A percentile compares a stretch with the other conserved stretches of the same genome.
Evolutionary conservation across 2,888 invertebrate species (phyloP).

Genomic region (Melieria picta): DNA sequence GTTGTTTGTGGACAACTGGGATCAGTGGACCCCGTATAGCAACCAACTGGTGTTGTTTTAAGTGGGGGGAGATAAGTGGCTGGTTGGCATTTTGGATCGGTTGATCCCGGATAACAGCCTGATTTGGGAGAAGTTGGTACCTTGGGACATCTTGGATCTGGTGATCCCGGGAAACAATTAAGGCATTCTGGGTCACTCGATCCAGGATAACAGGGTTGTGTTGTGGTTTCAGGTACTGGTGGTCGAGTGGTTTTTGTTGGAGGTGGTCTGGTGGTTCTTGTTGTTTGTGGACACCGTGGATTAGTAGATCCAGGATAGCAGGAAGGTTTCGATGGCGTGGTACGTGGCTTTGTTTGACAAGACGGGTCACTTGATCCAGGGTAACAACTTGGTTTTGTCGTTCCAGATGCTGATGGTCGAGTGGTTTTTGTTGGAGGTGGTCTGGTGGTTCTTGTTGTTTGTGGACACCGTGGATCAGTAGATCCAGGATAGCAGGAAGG

Average conservation of each 20-base stretch:
- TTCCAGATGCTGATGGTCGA: too few relatives aligned
- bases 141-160: constrained; percentile 35
- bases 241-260: too few relatives aligned
- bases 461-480: constrained; percentile 54
- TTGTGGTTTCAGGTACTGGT: too few relatives aligned
- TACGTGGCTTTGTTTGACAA: constrained; percentile 34
- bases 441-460: too few relatives aligned
- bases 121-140: constrained; percentile 52
- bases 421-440: too few relatives aligned
- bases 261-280: too few relatives aligned
- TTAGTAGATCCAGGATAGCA: constrained; percentile 58
- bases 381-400: too few relatives aligned
- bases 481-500: constrained; percentile 51
- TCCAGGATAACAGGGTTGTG: constrained; percentile 57
- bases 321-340: not conserved
- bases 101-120: constrained; percentile 66
- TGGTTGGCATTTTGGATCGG: constrained; percentile 63
- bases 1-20: constrained; percentile 51
- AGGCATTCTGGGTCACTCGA: constrained; percentile 44
- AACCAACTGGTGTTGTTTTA: constrained; percentile 41
- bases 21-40: constrained; percentile 54
- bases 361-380: not conserved
- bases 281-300: constrained; percentile 52
- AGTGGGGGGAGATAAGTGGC: constrained; percentile 60
- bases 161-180: constrained; percentile 48